Evolutionary conservation across 2,888 invertebrate species (phyloP).

Genomic region (Drosophila pseudotalamancana): DNA sequence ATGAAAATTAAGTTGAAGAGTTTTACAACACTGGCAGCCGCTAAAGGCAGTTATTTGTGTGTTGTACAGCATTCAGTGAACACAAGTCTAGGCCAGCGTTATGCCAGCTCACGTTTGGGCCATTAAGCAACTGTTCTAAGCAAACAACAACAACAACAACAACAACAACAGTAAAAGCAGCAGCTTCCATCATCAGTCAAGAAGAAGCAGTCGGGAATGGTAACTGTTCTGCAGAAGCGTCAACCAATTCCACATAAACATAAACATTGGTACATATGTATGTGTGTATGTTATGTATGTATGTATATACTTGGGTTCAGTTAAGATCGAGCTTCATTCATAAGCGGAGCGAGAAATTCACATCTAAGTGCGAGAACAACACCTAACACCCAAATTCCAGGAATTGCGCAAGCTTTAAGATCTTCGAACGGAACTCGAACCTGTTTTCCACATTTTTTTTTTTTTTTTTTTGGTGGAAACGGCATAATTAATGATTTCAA

Average conservation of each 20-base stretch:
- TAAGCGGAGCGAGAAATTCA: slow-evolving; percentile 60
- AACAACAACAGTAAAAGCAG: slow-evolving; percentile 12
- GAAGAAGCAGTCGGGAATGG: slow-evolving; percentile 17
- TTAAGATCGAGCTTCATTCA: slow-evolving; percentile 63
- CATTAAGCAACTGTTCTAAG: slow-evolving; percentile 52
- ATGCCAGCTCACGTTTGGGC: slow-evolving; percentile 64
- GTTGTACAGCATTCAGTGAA: slow-evolving; percentile 11
- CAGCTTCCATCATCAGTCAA: slow-evolving; percentile 26
- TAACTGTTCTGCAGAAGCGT: slow-evolving; percentile 67
- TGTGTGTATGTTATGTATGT: too few species aligned
- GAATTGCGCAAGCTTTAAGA: slow-evolving; percentile 56
- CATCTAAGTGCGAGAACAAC: slow-evolving; percentile 53
- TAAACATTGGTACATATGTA: slow-evolving; percentile 17
- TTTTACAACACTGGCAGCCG: too few species aligned
- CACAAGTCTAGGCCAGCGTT: slow-evolving; percentile 4
- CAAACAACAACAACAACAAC: slow-evolving; percentile 5
- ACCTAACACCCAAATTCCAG: slow-evolving; percentile 58
- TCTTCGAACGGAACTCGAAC: slow-evolving; percentile 44
- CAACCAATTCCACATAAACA: slow-evolving; percentile 56
- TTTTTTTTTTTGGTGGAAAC: neutral
- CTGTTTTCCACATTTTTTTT: slow-evolving; percentile 23
- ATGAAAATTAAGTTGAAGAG: too few species aligned
- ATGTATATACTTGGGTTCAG: too few species aligned
- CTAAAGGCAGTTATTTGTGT: neutral
- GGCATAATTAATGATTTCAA: slow-evolving; percentile 70